A percentile compares a stretch with the other conserved stretches of the same genome.
Evolutionary conservation across 2,113 vertebrate genomes (phyloP).

Genomic region (Oriolus oriolus): DNA sequence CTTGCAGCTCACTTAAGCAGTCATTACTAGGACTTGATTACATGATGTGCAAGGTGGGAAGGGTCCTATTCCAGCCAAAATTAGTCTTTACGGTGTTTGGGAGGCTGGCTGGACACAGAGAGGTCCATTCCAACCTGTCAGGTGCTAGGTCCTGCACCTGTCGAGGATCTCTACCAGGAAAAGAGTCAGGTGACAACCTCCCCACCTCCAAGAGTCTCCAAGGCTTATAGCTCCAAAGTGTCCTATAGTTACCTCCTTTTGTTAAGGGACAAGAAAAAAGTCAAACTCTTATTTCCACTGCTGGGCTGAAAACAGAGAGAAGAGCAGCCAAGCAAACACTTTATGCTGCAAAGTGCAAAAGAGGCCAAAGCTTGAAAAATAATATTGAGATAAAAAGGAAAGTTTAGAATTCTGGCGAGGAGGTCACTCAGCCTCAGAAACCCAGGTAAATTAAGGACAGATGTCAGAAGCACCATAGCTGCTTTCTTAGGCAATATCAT

Average conservation of each 20-base stretch:
- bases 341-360: fast-evolving
- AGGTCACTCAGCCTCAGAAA: not conserved
- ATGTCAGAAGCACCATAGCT: not conserved
- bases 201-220: not conserved
- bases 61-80: not conserved
- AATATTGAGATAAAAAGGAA: not conserved
- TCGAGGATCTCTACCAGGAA: not conserved
- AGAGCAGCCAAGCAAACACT: not conserved
- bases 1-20: not conserved
- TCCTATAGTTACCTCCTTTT: not conserved
- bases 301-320: not conserved
- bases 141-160: not conserved
- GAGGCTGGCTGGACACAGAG: not conserved
- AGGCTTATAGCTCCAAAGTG: not conserved
- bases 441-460: not conserved
- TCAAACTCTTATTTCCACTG: not conserved
- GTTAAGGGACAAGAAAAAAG: not conserved
- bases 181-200: not conserved
- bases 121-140: not conserved
- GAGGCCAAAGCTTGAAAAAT: not conserved
- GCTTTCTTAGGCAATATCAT: not conserved
- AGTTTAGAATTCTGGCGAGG: not conserved
- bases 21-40: not conserved
- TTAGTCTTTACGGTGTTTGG: not conserved
- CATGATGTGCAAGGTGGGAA: not conserved